Evolutionary conservation across 2,113 vertebrate species (phyloP).

Genomic region (Cyanocitta stelleri): DNA sequence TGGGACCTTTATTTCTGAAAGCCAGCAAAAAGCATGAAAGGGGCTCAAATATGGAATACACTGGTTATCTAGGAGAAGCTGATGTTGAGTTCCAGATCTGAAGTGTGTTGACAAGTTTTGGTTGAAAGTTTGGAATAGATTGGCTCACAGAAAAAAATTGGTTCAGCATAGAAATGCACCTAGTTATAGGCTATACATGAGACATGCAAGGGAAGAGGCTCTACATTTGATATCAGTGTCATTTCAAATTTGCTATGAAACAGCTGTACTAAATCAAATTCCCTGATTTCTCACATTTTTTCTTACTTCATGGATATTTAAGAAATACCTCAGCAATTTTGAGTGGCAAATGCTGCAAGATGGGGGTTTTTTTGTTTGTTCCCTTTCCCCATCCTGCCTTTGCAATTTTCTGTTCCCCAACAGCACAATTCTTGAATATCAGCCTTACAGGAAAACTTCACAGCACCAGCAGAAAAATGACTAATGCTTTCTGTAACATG

Average conservation of each 20-base stretch:
- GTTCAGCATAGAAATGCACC: neutral
- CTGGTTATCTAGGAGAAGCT: neutral
- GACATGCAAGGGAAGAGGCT: neutral
- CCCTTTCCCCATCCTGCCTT: neutral
- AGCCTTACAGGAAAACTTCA: neutral
- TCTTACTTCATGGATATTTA: neutral
- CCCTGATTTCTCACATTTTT: neutral
- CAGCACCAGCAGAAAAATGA: neutral
- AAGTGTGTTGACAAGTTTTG: neutral
- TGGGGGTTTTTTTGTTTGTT: fast-evolving
- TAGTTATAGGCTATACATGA: neutral
- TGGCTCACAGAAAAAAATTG: neutral
- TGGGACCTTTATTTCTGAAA: neutral
- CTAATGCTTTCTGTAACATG: neutral
- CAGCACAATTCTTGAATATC: neutral
- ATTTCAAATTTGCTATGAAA: neutral
- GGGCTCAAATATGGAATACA: neutral
- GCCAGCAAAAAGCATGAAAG: neutral
- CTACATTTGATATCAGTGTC: neutral
- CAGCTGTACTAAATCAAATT: neutral
- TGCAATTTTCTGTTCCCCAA: neutral
- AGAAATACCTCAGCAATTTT: neutral
- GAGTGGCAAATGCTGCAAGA: neutral
- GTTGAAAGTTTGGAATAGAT: neutral
- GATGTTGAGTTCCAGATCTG: neutral